Percentiles rank a stretch among this genome's conserved stretches.
Evolutionary conservation across 2,888 invertebrate genomes (phyloP).

Genomic region (Pemphredon lugubris): DNA sequence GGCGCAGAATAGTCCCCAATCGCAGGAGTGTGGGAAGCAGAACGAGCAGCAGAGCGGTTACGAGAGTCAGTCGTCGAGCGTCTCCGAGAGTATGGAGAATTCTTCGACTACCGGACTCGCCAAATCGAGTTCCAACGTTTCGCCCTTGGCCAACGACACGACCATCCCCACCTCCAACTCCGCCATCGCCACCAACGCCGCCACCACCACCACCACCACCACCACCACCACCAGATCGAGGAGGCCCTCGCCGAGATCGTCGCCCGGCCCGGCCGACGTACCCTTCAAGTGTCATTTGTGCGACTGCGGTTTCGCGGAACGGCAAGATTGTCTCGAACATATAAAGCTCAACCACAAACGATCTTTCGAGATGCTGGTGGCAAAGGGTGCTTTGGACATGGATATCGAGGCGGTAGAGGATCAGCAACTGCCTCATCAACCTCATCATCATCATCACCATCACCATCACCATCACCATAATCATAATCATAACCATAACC

Average conservation of each 20-base stretch:
- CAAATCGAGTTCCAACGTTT: conserved; percentile 67
- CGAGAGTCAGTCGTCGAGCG: conserved; percentile 77
- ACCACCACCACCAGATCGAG: too few relatives aligned
- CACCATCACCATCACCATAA: too few relatives aligned
- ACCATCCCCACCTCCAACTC: too few relatives aligned
- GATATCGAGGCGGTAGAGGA: conserved; percentile 82
- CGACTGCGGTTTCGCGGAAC: conserved; percentile 91
- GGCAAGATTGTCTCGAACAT: conserved; percentile 91
- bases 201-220: too few relatives aligned
- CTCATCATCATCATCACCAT: too few relatives aligned
- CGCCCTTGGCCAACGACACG: conserved; percentile 52
- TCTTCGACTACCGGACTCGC: conserved; percentile 67
- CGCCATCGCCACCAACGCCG: too few relatives aligned
- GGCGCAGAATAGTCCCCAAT: conserved; percentile 68
- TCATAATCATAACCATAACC: too few relatives aligned
- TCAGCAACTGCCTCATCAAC: conserved; percentile 81
- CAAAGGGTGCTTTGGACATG: conserved; percentile 89
- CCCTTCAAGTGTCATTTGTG: conserved; percentile 97
- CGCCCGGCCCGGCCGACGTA: conserved; percentile 83
- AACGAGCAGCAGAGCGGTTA: conserved; percentile 78
- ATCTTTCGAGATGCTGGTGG: conserved; percentile 91
- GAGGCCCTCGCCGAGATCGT: conserved; percentile 74
- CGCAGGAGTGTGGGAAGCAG: conserved; percentile 68
- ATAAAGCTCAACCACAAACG: conserved; percentile 88
- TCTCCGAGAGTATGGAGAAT: conserved; percentile 67